A percentile compares a stretch with the other conserved stretches of the same genome.
Conservation (phyloP, 2,888 invertebrate species). For the Actias luna region DNA sequence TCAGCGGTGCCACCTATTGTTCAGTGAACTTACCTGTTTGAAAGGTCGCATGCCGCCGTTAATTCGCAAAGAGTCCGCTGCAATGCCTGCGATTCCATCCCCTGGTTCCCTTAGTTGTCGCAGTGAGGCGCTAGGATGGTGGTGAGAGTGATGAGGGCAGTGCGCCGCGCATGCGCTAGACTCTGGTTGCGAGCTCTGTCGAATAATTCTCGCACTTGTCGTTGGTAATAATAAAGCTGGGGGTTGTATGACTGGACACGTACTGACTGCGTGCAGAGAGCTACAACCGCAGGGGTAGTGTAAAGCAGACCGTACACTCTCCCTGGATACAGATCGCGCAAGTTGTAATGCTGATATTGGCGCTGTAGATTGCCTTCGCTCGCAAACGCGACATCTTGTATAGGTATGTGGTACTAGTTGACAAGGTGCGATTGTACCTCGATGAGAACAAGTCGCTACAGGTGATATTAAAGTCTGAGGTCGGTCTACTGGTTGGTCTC, state of each 20-base stretch:
- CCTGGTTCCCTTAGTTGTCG: conserved; percentile 91
- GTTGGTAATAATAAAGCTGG: conserved; percentile 88
- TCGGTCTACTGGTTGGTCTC: conserved; percentile 78
- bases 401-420: conserved; percentile 85
- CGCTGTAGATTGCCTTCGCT: conserved; percentile 90
- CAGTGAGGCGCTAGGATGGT: conserved; percentile 91
- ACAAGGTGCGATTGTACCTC: conserved; percentile 84
- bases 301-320: conserved; percentile 88
- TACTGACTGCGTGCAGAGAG: conserved; percentile 78
- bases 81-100: conserved; percentile 96
- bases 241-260: conserved; percentile 85
- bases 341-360: conserved; percentile 88
- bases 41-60: conserved; percentile 98
- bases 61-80: conserved; percentile 96
- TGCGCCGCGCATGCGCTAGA: conserved; percentile 85
- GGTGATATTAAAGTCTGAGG: conserved; percentile 80
- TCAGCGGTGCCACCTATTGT: conserved; percentile 63
- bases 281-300: conserved; percentile 84
- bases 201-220: conserved; percentile 90
- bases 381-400: conserved; percentile 86
- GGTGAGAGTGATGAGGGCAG: conserved; percentile 84
- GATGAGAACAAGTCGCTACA: conserved; percentile 80
- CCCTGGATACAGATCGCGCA: conserved; percentile 92
- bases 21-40: conserved; percentile 88
- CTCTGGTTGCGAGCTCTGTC: conserved; percentile 94